Evolutionary conservation across 2,113 vertebrate genomes (phyloP).

Genomic region (Odontesthes bonariensis): DNA sequence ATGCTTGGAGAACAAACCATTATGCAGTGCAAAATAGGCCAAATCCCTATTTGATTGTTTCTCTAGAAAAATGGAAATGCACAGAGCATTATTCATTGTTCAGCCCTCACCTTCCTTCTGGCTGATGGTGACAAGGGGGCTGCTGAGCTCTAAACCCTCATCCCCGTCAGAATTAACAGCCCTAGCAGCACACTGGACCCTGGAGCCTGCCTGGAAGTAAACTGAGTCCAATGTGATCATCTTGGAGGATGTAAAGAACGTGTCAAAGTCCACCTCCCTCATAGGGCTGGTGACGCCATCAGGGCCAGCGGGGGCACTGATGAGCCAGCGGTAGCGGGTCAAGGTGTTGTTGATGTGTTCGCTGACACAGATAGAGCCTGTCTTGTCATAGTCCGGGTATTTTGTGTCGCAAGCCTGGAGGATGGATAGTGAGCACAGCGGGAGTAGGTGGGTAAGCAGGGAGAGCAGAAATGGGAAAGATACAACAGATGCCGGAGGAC

Average conservation of each 20-base stretch:
- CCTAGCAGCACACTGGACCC: conserved; percentile 92
- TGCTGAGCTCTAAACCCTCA: conserved; percentile 92
- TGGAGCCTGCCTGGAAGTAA: conserved; percentile 94
- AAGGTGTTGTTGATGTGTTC: conserved; percentile 93
- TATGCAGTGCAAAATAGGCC: neutral
- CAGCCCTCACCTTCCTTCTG: conserved; percentile 86
- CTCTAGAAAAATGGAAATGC: conserved; percentile 7
- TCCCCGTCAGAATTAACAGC: conserved; percentile 89
- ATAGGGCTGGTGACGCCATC: conserved; percentile 93
- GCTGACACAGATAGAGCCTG: conserved; percentile 91
- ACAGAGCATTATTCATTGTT: conserved; percentile 12
- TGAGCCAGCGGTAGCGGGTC: conserved; percentile 93
- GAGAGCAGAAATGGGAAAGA: conserved; percentile 40
- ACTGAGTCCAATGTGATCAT: conserved; percentile 93
- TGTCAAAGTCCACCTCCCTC: conserved; percentile 94
- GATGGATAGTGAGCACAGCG: conserved; percentile 41
- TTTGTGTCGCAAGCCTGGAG: conserved; percentile 92
- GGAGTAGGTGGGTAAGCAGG: conserved; percentile 35
- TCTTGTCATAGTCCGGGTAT: conserved; percentile 92
- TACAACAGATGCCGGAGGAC: conserved; percentile 53
- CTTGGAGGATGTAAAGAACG: conserved; percentile 96
- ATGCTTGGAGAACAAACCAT: conserved; percentile 1
- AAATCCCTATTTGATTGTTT: conserved; percentile 8
- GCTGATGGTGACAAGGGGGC: conserved; percentile 87
- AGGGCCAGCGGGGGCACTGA: conserved; percentile 88